Percentiles rank a stretch among this genome's conserved stretches.
Evolutionary conservation across 2,113 vertebrate species (phyloP).

Genomic region (Epinephelus moara): DNA sequence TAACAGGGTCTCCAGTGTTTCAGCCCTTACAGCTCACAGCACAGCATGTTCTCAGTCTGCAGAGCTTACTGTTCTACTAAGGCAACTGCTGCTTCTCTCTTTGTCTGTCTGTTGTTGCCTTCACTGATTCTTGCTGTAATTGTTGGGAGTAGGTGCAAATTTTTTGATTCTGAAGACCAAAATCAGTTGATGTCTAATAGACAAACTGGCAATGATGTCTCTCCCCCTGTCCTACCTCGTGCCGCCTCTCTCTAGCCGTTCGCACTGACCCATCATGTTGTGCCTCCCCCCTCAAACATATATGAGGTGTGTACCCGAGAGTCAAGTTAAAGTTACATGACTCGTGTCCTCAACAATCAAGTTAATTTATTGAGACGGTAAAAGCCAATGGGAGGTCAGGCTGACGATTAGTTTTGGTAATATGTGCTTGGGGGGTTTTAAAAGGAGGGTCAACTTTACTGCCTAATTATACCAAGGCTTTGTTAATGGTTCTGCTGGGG

Average conservation of each 20-base stretch:
- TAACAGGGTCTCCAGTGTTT: background rate
- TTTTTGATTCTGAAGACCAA: background rate
- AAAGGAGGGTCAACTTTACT: conserved; percentile 16
- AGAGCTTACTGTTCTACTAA: background rate
- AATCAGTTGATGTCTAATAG: background rate
- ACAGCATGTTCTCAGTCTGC: conserved; percentile 1
- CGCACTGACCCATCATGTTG: background rate
- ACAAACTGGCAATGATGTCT: background rate
- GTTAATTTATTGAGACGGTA: conserved; percentile 14
- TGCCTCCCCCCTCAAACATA: background rate
- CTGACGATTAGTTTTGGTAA: conserved; percentile 17
- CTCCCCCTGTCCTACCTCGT: background rate
- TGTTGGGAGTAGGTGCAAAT: background rate
- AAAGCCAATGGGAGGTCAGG: conserved; percentile 2
- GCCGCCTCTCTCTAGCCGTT: background rate
- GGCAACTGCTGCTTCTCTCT: background rate
- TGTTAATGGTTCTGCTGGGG: conserved; percentile 39
- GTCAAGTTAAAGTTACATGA: conserved; percentile 24
- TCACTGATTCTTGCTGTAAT: background rate
- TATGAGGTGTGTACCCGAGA: conserved; percentile 8
- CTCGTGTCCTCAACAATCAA: conserved; percentile 18
- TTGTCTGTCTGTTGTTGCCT: background rate
- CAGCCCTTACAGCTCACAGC: background rate
- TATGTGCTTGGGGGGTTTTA: conserved; percentile 12
- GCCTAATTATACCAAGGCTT: conserved; percentile 32